Percentiles rank a stretch among this genome's conserved stretches.
Conservation (phyloP, 2,113 vertebrate genomes). For the Progne subis region DNA sequence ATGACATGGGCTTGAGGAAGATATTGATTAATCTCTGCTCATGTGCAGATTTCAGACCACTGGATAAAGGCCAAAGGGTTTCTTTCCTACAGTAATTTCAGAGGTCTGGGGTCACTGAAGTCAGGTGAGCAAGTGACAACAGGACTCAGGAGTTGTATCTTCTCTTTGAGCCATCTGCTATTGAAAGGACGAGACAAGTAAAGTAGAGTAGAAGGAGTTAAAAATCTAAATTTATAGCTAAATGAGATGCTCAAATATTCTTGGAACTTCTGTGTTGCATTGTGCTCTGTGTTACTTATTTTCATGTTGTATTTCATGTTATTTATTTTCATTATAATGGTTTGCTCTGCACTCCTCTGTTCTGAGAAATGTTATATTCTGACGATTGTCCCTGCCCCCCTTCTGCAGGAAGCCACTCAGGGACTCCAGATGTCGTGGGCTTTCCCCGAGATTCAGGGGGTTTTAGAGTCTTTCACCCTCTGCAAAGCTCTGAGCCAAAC, state of each 20-base stretch:
- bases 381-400: too few species aligned
- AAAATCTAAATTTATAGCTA: not conserved
- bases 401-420: too few species aligned
- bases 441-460: too few species aligned
- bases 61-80: not conserved
- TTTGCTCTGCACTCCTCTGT: too few species aligned
- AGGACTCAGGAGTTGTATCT: not conserved
- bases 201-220: not conserved
- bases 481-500: too few species aligned
- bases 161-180: not conserved
- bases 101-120: not conserved
- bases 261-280: not conserved
- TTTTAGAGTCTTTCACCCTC: too few species aligned
- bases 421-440: too few species aligned
- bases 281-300: too few species aligned
- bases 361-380: too few species aligned
- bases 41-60: not conserved
- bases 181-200: not conserved
- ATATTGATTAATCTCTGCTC: not conserved
- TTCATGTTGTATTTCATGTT: too few species aligned
- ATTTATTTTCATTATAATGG: too few species aligned
- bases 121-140: not conserved
- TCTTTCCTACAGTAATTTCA: not conserved
- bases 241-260: not conserved
- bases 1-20: not conserved